These are phyloP conservation scores for Miniopterus natalensis DNA, from an alignment of 2,113 vertebrate species.

Conservation along the genomic window DNA sequence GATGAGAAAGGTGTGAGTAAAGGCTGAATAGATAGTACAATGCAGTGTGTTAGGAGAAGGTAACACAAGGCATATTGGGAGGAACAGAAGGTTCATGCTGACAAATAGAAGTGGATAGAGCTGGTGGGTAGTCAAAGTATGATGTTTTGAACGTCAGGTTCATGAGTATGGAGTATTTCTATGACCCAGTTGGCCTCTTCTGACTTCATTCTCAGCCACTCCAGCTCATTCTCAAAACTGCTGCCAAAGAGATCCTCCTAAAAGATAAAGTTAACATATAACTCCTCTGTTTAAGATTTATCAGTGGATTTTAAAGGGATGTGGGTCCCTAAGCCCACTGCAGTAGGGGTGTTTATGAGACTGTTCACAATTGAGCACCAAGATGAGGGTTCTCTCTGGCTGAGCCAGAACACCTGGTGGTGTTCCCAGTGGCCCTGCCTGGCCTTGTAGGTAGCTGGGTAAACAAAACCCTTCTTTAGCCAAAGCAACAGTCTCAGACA, in stretches of 20 bases:
- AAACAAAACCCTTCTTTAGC: neutral
- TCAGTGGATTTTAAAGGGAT: neutral
- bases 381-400: neutral
- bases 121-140: neutral
- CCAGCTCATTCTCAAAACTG: neutral
- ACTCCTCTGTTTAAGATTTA: neutral
- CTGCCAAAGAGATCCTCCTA: neutral
- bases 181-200: neutral
- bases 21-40: neutral
- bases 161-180: neutral
- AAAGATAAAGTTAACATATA: neutral
- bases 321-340: neutral
- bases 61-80: accelerated
- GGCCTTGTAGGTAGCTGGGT: neutral
- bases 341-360: neutral
- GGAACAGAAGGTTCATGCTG: neutral
- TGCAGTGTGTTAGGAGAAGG: accelerated
- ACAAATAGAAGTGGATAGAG: neutral
- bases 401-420: neutral
- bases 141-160: neutral
- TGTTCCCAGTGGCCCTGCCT: neutral
- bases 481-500: neutral
- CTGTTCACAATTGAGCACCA: neutral
- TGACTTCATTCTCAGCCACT: neutral
- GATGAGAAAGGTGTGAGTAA: neutral